A percentile compares a stretch with the other conserved stretches of the same genome.
Conservation (phyloP, 2,113 vertebrate genomes). For the Abramis brama region DNA sequence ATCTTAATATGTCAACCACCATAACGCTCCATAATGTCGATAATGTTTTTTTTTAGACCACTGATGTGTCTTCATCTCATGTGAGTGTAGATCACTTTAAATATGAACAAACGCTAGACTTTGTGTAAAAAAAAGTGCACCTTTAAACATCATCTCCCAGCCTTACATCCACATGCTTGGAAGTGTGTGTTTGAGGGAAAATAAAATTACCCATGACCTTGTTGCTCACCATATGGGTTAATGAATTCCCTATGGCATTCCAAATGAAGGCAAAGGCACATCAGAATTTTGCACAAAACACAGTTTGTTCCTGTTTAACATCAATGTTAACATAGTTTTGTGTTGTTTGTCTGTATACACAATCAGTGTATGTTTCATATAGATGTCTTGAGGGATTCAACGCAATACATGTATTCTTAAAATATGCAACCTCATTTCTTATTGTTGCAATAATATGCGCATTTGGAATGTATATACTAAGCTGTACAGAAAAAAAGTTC, state of each 20-base stretch:
- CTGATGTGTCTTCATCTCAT: too few relatives aligned
- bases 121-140: conserved; percentile 1
- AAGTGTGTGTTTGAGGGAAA: background rate
- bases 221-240: conserved; percentile 37
- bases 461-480: conserved; percentile 63
- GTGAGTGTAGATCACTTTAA: too few relatives aligned
- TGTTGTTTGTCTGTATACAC: background rate
- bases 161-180: conserved; percentile 11
- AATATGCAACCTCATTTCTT: conserved; percentile 78
- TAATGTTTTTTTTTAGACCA: too few relatives aligned
- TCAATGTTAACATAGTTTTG: conserved; percentile 12
- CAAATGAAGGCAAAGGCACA: conserved; percentile 1
- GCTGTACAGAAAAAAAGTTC: conserved; percentile 26
- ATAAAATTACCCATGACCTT: conserved; percentile 18
- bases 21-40: too few relatives aligned
- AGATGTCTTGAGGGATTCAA: conserved; percentile 72
- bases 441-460: conserved; percentile 78
- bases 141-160: conserved; percentile 10
- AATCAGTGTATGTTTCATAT: conserved; percentile 41
- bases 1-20: too few relatives aligned
- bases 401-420: conserved; percentile 70
- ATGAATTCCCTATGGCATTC: conserved; percentile 36
- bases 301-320: conserved; percentile 24
- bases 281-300: conserved; percentile 23
- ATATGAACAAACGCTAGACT: background rate